Evolutionary conservation across 2,113 vertebrate species (phyloP), one percentile per base, ranked within the genome.

Genomic region (Dermatemys mawii): DNA sequence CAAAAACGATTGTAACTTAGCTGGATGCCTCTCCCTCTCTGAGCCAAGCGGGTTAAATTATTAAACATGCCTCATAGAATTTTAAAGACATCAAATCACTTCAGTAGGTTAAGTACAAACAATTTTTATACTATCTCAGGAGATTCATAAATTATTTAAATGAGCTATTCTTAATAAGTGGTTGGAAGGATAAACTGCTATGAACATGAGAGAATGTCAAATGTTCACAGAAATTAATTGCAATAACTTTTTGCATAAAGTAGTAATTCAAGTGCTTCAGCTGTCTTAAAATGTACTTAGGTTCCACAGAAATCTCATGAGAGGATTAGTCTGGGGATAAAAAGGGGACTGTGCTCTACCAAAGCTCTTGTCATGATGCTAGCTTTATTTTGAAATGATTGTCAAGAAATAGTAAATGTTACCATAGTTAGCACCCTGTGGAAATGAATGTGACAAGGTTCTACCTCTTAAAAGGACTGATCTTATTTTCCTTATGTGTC

Each of bases 381-480:
- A 29, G 22, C 26, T 73, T 63, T 35, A 67, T 90, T 63, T 41
- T 84, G 90, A 41, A 87, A 27, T 1, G 6, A 16, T 35, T 44
- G 57, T 4, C 81, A 48, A 67, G 63, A 26, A 32, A 3, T 1
- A 22, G 67, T 44, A 57, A 88, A 55, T 0, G 8, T 60, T 50
- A 84, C 8, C n/a, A 44, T 35, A 4, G 13, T 19, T 2, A 35
- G 10, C 73, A 38, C 24, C 26, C 19, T 49, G 17, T 27, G 16
- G 24, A 29, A 6, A 16, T 0, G 1, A 24, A 3, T 1, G 1
- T 5, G 11, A 38, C 46, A 2, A 0, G 1, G 29, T 63, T 12
- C 48, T 41, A 3, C 8, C 27, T 8, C 7, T 3, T 19, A 5
- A 27, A 54, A 67, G 81, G 13, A 0, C 1, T 44, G 48, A 11